A percentile compares a stretch with the other conserved stretches of the same genome.
phyloP scores from a whole-genome alignment of 53 echinoderm and acorn worm genomes.

The Paracentrotus lividus region DNA sequence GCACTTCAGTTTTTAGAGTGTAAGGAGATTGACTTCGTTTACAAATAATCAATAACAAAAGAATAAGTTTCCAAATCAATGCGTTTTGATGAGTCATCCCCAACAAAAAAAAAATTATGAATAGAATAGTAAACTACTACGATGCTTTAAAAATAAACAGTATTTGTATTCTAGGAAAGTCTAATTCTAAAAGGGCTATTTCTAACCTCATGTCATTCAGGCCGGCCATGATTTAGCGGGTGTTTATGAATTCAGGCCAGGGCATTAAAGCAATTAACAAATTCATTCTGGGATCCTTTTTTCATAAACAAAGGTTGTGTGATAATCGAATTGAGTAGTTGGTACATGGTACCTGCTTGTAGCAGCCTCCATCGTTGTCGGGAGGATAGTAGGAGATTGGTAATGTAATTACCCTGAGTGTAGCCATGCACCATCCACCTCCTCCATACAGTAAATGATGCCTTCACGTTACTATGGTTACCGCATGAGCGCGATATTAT shows the following conservation, averaged over 20 bases:
- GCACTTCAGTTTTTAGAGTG: too few relatives aligned
- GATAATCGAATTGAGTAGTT: constrained; percentile 8
- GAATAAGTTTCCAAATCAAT: too few relatives aligned
- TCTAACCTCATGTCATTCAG: background rate
- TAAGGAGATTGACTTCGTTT: too few relatives aligned
- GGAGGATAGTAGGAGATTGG: background rate
- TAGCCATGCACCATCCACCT: background rate
- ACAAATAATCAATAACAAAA: too few relatives aligned
- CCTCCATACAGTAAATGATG: constrained; percentile 33
- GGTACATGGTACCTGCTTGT: background rate
- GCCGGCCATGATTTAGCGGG: background rate
- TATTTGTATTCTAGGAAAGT: background rate
- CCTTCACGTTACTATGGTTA: constrained; percentile 32
- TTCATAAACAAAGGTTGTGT: constrained; percentile 4
- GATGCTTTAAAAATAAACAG: too few relatives aligned
- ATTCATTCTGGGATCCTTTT: constrained; percentile 14
- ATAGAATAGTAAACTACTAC: too few relatives aligned
- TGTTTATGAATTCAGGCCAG: background rate
- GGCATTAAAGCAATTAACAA: constrained; percentile 24
- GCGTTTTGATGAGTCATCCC: too few relatives aligned
- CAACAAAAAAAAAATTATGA: too few relatives aligned
- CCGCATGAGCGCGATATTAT: constrained; percentile 48
- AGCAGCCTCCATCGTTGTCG: background rate
- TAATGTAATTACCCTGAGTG: constrained; percentile 31
- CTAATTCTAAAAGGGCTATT: background rate